Evolutionary conservation across 2,888 invertebrate genomes (phyloP), one percentile per base, ranked within the genome.

Genomic region (Marronus borbonicus): DNA sequence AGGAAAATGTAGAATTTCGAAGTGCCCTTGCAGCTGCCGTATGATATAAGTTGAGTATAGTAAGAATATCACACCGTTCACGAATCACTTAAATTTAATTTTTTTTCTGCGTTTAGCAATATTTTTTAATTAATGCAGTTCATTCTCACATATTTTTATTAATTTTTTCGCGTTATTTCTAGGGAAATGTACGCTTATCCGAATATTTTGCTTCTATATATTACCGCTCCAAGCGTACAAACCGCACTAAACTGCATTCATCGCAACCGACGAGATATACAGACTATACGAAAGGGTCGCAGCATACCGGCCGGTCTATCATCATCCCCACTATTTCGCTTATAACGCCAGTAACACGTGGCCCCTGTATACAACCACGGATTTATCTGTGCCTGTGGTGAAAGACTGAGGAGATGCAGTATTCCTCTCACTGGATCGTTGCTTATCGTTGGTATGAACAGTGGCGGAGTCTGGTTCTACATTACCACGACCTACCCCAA

Each of bases 191-290:
- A 17, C 52, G 14, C 17, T 52, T 52, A 17, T 4, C 5, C 7
- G 5, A 12, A 52, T 24, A 58, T 58, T 65, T 69, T 66, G 17
- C 28, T 69, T 50, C 36, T 69, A 14, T 49, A 49, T 69, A 50
- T 36, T 24, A 4, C 24, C 69, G 69, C 52, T 69, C 3, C 24
- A 50, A 69, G 50, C n/a, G 69, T 69, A 69, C 50, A 31, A 69
- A 69, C 69, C 69, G 69, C 50, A 69, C 69, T 69, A 31, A 50
- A 69, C 50, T 50, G 28, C 69, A 69, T 50, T 24, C 10, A 28
- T 24, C 69, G 24, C 28, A 50, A 3, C 50, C 28, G 50, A 28
- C 31, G 69, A 69, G 55, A 50, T 69, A 69, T 69, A 69, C 28
- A 10, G 31, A 52, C 69, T 69, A n/a, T 50, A 14, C 69, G 69